phyloP scores from a whole-genome alignment of 2,113 vertebrate species.

The Paracanthobrama guichenoti region DNA sequence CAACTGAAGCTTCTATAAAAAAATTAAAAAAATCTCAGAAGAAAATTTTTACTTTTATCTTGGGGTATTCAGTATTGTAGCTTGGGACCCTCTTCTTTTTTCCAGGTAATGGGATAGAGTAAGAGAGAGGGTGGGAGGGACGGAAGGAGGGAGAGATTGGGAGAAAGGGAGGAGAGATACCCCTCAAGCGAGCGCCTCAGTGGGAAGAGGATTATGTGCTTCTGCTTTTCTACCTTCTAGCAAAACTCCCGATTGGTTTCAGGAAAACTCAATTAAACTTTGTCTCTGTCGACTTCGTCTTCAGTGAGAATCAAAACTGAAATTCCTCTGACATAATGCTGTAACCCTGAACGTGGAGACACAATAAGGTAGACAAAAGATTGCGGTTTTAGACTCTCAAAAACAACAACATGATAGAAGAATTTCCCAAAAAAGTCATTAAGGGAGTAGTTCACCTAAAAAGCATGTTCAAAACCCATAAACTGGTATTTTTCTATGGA shows the following conservation, averaged over 20 bases:
- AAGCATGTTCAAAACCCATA: background rate
- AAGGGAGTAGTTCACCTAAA: background rate
- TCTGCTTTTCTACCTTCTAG: conserved; percentile 54
- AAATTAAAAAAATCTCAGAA: conserved; percentile 17
- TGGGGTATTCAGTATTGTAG: conserved; percentile 50
- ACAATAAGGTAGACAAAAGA: background rate
- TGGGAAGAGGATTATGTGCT: conserved; percentile 55
- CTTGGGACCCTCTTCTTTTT: conserved; percentile 51
- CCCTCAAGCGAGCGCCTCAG: conserved; percentile 44
- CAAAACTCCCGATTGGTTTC: conserved; percentile 48
- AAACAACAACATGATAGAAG: background rate
- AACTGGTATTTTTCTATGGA: background rate
- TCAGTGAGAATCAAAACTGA: conserved; percentile 41
- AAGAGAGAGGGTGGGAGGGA: conserved; percentile 35
- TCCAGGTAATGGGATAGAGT: conserved; percentile 56
- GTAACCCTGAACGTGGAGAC: conserved; percentile 8
- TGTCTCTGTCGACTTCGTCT: conserved; percentile 45
- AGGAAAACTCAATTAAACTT: conserved; percentile 59
- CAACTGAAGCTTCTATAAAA: conserved; percentile 29
- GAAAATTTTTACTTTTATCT: conserved; percentile 45
- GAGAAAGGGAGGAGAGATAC: conserved; percentile 42
- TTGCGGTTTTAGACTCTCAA: background rate
- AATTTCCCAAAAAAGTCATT: background rate
- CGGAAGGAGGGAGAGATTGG: conserved; percentile 36
- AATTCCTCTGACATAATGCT: conserved; percentile 30